These are phyloP conservation scores for Speoplatyrhinus poulsoni DNA, from an alignment of 2,113 vertebrate genomes.

Conservation along the genomic window DNA sequence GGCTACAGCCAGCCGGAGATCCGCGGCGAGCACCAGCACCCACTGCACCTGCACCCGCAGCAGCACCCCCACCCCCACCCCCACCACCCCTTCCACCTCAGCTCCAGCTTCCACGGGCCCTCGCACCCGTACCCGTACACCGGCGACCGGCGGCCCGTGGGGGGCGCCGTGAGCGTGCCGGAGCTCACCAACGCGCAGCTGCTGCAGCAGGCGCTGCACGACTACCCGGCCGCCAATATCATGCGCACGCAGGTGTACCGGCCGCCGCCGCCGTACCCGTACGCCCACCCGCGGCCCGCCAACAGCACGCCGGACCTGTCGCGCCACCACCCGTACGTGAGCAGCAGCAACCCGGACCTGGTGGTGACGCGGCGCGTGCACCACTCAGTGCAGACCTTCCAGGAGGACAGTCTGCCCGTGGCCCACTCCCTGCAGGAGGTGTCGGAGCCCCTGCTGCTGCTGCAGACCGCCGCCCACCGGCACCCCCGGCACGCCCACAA, in stretches of 20 bases:
- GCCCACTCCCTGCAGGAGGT: constrained; percentile 97
- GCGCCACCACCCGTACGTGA: constrained; percentile 89
- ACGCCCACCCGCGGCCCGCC: constrained; percentile 86
- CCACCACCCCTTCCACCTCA: constrained; percentile 86
- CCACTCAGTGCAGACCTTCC: constrained; percentile 97
- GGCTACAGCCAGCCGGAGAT: constrained; percentile 99
- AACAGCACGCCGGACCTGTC: constrained; percentile 98
- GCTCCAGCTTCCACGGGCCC: constrained; percentile 93
- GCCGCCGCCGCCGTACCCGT: constrained; percentile 90
- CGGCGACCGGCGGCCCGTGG: constrained; percentile 85
- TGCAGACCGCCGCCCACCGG: constrained; percentile 66
- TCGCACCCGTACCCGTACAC: constrained; percentile 85
- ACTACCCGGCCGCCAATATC: constrained; percentile 92
- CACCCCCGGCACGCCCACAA: constrained; percentile 81
- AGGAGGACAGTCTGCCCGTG: constrained; percentile 95
- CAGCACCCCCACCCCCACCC: constrained; percentile 80
- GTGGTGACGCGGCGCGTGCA: constrained; percentile 93
- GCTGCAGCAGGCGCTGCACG: constrained; percentile 88
- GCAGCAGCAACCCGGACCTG: constrained; percentile 95
- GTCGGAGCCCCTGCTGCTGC: constrained; percentile 85
- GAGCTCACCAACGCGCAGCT: constrained; percentile 95
- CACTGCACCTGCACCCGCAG: constrained; percentile 72
- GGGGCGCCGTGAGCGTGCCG: constrained; percentile 93
- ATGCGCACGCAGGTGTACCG: constrained; percentile 94
- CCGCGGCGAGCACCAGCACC: constrained; percentile 80